Base-by-base conservation (phyloP, 2,113 vertebrate species). In the Scatophagus argus region DNA sequence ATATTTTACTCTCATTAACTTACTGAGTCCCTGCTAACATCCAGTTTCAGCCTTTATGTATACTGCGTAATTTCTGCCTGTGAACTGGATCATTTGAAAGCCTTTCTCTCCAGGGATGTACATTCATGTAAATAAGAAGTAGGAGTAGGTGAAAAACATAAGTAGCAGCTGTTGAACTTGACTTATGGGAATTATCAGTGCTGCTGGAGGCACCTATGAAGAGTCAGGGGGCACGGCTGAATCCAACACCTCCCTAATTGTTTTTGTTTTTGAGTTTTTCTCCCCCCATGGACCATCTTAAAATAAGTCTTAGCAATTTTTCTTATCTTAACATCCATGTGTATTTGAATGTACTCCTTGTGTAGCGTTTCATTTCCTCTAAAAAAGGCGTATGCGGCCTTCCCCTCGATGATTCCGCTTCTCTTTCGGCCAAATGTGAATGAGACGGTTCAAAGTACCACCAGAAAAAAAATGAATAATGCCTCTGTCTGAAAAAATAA, bases 201-300 rank as follows among this genome's bases (percentile, higher is more conserved):
- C 76, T 54, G 69, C 38, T 39, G 23, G 58, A 51, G 52, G 74
- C 39, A 14, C 63, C 55, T 82, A 6, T 58, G 16, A 51, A 38
- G 19, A 65, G 74, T 71, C 32, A 56, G 44, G 63, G 36, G 68
- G 11, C n/a, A 31, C 34, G 21, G 52, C 23, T 61, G 16, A 59
- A 68, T 68, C 38, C 44, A 49, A 43, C 61, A 31, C 31, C 70
- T 75, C 52, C 27, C n/a, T 51, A 47, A 36, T 46, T 38, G 60
- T 65, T 56, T 3, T 49, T 44, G 17, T 70, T 47, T 19, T 60
- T 34, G 55, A 58, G 47, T 70, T 74, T 74, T 25, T 31, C 64
- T 75, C 79, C 77, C 77, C 38, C n/a, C 29, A 43, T 0, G 16
- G 62, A 65, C 21, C 17, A 19, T 2, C 21, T 46, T 49, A 51